Conservation (phyloP, 2,113 vertebrate genomes). For the Myocastor coypus region DNA sequence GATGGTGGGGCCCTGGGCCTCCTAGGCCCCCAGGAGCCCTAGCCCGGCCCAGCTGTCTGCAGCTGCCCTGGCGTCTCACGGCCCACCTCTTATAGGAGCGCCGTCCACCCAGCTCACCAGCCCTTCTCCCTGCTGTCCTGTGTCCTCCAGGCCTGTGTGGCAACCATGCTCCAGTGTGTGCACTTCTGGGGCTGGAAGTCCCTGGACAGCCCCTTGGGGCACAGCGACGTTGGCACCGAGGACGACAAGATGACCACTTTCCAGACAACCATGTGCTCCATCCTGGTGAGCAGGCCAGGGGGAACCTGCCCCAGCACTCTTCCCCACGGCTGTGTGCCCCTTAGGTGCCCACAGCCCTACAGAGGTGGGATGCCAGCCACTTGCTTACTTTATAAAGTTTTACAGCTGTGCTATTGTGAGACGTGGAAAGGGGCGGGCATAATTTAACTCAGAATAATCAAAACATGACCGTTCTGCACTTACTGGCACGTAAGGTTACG, state of each 20-base stretch:
- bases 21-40: neutral
- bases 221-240: accelerated
- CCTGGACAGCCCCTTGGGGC: neutral
- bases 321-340: accelerated
- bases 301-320: no score
- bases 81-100: accelerated
- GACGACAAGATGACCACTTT: slow-evolving; percentile 33
- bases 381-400: neutral
- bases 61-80: neutral
- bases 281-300: slow-evolving; percentile 62
- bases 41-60: neutral
- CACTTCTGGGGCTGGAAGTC: slow-evolving; percentile 78
- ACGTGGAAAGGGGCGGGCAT: neutral
- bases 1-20: neutral
- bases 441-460: neutral
- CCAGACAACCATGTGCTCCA: slow-evolving; percentile 69
- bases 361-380: neutral
- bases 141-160: slow-evolving; percentile 60
- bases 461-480: neutral
- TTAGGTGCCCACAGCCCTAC: accelerated
- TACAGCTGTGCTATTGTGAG: neutral
- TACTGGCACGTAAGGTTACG: neutral
- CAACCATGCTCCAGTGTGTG: slow-evolving; percentile 71
- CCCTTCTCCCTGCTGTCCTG: neutral
- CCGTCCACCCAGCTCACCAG: accelerated